Conservation (phyloP, 2,113 vertebrate genomes). For the Ochotona princeps region DNA sequence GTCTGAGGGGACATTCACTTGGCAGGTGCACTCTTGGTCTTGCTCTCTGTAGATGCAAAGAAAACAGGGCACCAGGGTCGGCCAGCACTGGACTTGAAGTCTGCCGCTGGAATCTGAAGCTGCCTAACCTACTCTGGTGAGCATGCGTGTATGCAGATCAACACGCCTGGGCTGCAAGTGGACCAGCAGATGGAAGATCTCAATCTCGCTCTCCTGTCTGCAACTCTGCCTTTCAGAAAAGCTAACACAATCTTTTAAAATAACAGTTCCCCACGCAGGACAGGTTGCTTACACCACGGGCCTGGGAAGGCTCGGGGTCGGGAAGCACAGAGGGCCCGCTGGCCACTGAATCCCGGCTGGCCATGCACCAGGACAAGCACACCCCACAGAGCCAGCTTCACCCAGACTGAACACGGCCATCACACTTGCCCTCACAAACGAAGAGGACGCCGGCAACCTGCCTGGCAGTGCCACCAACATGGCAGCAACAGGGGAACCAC, state of each 20-base stretch:
- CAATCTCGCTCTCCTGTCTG: too few relatives aligned
- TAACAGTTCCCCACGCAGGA: not conserved
- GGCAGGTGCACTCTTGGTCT: not conserved
- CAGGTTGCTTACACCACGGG: conserved; percentile 11
- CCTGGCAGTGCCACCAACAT: not conserved
- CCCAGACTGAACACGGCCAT: not conserved
- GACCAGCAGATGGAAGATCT: too few relatives aligned
- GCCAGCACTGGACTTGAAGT: not conserved
- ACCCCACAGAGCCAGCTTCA: not conserved
- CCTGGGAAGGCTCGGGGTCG: not conserved
- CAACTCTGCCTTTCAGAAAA: too few relatives aligned
- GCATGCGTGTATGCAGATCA: too few relatives aligned
- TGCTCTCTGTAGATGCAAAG: not conserved
- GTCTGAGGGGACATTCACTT: not conserved
- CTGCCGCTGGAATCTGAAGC: not conserved
- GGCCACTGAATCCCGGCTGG: not conserved
- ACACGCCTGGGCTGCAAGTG: too few relatives aligned
- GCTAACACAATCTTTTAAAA: not conserved
- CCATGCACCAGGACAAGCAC: not conserved
- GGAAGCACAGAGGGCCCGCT: not conserved
- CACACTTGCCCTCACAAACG: conserved; percentile 26
- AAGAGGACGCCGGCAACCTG: not conserved
- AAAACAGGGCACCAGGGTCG: not conserved
- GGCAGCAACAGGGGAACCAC: conserved; percentile 8
- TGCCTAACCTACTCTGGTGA: not conserved